Conservation (phyloP, 2,888 invertebrate species). For the Prenolepis imparis region DNA sequence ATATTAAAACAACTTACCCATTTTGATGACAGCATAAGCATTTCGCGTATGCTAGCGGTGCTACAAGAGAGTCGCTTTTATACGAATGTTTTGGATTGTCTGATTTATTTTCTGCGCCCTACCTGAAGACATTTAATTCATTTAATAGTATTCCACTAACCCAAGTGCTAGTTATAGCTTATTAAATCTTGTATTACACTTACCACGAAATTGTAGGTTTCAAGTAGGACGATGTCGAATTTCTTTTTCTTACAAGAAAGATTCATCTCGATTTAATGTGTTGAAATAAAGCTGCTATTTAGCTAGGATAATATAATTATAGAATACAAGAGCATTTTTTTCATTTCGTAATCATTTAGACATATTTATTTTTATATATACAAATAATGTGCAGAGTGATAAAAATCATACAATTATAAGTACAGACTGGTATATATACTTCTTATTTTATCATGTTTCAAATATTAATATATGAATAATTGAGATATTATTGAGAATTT, state of each 20-base stretch:
- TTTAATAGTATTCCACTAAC: constrained; percentile 24
- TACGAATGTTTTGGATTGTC: constrained; percentile 23
- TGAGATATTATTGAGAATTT: no score
- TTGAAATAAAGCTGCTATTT: constrained; percentile 22
- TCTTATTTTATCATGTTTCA: neutral
- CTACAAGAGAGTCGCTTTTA: constrained; percentile 34
- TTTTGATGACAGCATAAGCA: constrained; percentile 48
- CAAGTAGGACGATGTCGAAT: constrained; percentile 12
- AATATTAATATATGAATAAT: neutral
- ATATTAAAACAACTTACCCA: constrained; percentile 28
- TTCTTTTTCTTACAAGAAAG: constrained; percentile 23
- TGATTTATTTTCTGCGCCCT: constrained; percentile 7
- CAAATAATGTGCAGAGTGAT: neutral
- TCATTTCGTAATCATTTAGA: neutral
- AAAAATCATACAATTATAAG: neutral
- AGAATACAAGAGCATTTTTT: neutral
- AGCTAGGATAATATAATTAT: constrained; percentile 8
- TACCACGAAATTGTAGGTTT: constrained; percentile 29
- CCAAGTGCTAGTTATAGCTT: constrained; percentile 15
- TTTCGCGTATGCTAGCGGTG: constrained; percentile 33
- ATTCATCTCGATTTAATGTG: neutral
- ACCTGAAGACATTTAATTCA: neutral
- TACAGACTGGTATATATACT: neutral
- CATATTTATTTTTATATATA: neutral
- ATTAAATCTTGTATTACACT: constrained; percentile 31